These are phyloP conservation scores for Helicolenus hilgendorfi DNA, from an alignment of 2,797 vertebrate species.

Conservation along the genomic window DNA sequence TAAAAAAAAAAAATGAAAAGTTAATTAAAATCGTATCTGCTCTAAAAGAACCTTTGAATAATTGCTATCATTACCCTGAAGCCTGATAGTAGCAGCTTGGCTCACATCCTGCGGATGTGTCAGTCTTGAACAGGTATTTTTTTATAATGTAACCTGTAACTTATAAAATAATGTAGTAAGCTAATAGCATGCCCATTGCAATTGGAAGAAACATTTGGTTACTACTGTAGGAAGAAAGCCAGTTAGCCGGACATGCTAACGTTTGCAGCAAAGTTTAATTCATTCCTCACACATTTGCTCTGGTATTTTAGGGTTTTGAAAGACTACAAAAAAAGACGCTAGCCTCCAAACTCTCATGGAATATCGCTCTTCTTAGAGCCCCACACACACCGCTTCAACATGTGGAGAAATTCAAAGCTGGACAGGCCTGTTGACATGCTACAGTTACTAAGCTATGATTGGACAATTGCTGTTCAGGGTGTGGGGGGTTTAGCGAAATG, in stretches of 20 bases:
- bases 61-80: too few species aligned
- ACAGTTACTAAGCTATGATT: neutral
- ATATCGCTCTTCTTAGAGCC: rapidly evolving
- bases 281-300: too few species aligned
- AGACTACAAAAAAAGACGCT: neutral
- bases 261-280: too few species aligned
- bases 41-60: neutral
- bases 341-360: neutral
- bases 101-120: too few species aligned
- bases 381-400: too few species aligned
- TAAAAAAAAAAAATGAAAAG: neutral
- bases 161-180: neutral
- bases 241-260: too few species aligned
- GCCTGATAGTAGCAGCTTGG: too few species aligned
- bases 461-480: neutral
- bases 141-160: neutral
- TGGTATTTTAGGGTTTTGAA: neutral
- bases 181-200: neutral
- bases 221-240: neutral
- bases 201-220: neutral
- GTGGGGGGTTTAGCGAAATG: neutral
- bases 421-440: neutral
- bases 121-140: neutral
- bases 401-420: neutral
- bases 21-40: neutral